A percentile compares a stretch with the other conserved stretches of the same genome.
Conservation (phyloP, 37 sponge, comb jelly and placozoan species). For the Mnemiopsis leidyi region DNA sequence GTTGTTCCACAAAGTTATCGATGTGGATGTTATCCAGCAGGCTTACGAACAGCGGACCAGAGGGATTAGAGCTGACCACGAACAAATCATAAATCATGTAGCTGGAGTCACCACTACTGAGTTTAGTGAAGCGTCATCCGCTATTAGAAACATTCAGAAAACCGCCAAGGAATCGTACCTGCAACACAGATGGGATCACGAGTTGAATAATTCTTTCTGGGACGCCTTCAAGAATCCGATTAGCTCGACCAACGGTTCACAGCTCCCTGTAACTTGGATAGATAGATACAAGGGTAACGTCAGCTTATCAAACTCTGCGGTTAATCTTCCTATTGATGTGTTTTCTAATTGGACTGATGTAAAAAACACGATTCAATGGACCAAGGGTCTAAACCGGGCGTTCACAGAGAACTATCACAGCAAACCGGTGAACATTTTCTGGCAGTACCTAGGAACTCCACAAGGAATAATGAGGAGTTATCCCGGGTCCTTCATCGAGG, state of each 20-base stretch:
- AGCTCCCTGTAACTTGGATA: background rate
- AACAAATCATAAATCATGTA: background rate
- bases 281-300: background rate
- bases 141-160: conserved; percentile 4
- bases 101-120: background rate
- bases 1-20: background rate
- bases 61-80: background rate
- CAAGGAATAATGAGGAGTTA: background rate
- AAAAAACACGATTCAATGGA: conserved; percentile 23
- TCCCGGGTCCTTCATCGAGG: conserved; percentile 6
- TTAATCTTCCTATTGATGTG: background rate
- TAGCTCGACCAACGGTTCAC: background rate
- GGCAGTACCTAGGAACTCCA: conserved; percentile 17
- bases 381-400: background rate
- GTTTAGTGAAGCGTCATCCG: background rate
- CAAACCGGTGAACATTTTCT: conserved; percentile 1
- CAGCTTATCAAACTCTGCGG: background rate
- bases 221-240: background rate
- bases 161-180: background rate
- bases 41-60: background rate
- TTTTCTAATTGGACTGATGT: conserved; percentile 8
- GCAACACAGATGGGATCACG: background rate
- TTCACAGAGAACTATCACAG: background rate
- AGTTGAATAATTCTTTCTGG: background rate
- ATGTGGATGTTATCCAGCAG: background rate